A percentile compares a stretch with the other conserved stretches of the same genome.
These are phyloP conservation scores for Momotus momota DNA, from an alignment of 2,797 vertebrate species.

Conservation along the genomic window DNA sequence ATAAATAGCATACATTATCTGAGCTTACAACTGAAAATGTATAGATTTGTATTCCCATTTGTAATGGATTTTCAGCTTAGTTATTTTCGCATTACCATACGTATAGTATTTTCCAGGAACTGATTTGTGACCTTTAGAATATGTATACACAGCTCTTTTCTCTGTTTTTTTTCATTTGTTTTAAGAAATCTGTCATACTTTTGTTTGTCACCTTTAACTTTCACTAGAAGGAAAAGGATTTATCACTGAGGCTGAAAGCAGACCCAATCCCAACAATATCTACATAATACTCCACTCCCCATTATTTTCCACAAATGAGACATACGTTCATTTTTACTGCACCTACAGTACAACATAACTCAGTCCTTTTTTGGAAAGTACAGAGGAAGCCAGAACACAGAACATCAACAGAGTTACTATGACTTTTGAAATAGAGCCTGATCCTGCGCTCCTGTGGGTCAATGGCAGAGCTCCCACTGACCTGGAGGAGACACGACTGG, in stretches of 20 bases:
- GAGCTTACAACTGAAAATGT: conserved; percentile 24
- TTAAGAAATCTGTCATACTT: not conserved
- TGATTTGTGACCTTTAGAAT: not conserved
- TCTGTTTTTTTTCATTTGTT: not conserved
- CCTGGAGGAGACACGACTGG: not conserved
- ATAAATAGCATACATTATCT: conserved; percentile 7
- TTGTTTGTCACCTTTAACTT: not conserved
- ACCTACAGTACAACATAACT: not conserved
- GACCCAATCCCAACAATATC: not conserved
- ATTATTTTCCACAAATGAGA: not conserved
- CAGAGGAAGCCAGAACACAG: not conserved
- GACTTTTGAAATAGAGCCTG: not conserved
- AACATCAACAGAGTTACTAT: not conserved
- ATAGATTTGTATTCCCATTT: not conserved
- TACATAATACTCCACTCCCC: not conserved
- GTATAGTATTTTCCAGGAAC: not conserved
- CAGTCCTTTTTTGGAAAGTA: not conserved
- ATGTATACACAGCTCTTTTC: not conserved
- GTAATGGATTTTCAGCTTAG: conserved; percentile 48
- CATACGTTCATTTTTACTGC: not conserved
- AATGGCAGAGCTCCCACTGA: not conserved
- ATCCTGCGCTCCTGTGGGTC: not conserved
- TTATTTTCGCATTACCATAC: conserved; percentile 9
- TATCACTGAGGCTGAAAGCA: rapidly evolving
- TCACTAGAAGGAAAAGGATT: not conserved